These are phyloP conservation scores for Dromococcyx pavoninus DNA, from an alignment of 2,797 vertebrate species.

Conservation along the genomic window DNA sequence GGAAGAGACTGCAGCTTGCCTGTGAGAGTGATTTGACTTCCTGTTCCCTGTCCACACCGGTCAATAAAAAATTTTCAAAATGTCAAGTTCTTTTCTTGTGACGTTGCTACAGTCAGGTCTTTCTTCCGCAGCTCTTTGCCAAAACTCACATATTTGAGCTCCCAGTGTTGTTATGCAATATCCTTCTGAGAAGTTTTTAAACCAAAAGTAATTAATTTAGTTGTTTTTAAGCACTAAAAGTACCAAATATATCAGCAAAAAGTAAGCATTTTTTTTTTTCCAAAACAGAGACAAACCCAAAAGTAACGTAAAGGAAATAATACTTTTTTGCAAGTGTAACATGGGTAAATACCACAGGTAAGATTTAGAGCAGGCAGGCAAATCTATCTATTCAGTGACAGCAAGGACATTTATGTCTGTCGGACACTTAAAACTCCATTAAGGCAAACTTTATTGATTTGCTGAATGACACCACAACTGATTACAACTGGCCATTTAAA, in stretches of 20 bases:
- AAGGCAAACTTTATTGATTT: not conserved
- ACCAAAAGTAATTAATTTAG: slow-evolving; percentile 30
- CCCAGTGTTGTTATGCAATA: slow-evolving; percentile 28
- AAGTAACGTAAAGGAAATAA: not conserved
- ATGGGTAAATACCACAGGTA: rapidly evolving
- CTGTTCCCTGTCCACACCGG: slow-evolving; percentile 20
- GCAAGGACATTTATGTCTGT: not conserved
- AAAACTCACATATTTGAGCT: slow-evolving; percentile 47
- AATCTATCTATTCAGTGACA: not conserved
- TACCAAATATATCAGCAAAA: not conserved
- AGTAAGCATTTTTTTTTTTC: not conserved
- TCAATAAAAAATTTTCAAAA: slow-evolving; percentile 58
- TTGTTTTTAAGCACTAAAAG: slow-evolving; percentile 11
- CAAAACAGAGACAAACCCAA: not conserved
- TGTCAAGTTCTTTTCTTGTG: slow-evolving; percentile 50
- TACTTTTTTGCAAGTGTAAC: not conserved
- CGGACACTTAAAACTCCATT: not conserved
- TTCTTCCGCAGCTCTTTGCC: slow-evolving; percentile 33
- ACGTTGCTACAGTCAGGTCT: slow-evolving; percentile 18
- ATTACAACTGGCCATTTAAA: not conserved
- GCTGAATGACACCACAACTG: not conserved
- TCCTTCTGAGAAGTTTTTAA: slow-evolving; percentile 37
- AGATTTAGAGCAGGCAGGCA: not conserved
- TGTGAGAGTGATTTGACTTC: slow-evolving; percentile 48
- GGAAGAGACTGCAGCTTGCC: slow-evolving; percentile 27